A percentile compares a stretch with the other conserved stretches of the same genome.
phyloP scores from a whole-genome alignment of 1,140 invertebrate genomes.

The Microplitis demolitor region DNA sequence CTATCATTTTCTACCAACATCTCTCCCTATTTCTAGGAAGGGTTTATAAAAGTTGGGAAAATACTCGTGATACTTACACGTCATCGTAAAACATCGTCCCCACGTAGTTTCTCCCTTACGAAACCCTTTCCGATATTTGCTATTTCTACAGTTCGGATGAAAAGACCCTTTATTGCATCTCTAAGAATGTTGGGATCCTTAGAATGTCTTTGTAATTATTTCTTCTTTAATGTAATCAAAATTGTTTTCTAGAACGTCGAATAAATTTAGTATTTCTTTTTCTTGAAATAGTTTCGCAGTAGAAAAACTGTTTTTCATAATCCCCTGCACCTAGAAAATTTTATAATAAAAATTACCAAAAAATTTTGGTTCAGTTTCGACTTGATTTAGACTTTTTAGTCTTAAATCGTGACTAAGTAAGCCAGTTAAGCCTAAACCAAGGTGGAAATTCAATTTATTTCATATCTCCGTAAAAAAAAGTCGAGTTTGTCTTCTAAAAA shows the following conservation, averaged over 20 bases:
- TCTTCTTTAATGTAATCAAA: slow-evolving; percentile 12
- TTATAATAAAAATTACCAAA: too few species aligned
- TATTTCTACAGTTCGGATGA: slow-evolving; percentile 3
- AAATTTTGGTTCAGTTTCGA: too few species aligned
- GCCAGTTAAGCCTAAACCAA: too few species aligned
- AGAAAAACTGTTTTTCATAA: too few species aligned
- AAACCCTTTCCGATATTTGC: slow-evolving; percentile 7
- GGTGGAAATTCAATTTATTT: too few species aligned
- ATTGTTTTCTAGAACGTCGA: neutral
- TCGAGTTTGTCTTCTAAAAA: too few species aligned
- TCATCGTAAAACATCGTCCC: slow-evolving; percentile 43
- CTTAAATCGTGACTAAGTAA: too few species aligned
- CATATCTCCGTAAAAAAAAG: too few species aligned
- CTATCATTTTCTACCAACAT: neutral
- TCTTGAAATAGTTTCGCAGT: too few species aligned
- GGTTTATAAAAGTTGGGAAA: slow-evolving; percentile 46
- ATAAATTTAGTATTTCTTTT: too few species aligned
- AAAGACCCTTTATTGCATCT: slow-evolving; percentile 20
- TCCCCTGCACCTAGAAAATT: too few species aligned
- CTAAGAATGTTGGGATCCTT: slow-evolving; percentile 8
- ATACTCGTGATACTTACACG: slow-evolving; percentile 46
- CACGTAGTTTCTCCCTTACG: slow-evolving; percentile 18
- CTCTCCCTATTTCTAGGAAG: slow-evolving; percentile 27
- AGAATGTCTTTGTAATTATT: slow-evolving; percentile 19
- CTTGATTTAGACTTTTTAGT: too few species aligned